Evolutionary conservation across 2,113 vertebrate species (phyloP).

Genomic region (Phalacrocorax pelagicus): DNA sequence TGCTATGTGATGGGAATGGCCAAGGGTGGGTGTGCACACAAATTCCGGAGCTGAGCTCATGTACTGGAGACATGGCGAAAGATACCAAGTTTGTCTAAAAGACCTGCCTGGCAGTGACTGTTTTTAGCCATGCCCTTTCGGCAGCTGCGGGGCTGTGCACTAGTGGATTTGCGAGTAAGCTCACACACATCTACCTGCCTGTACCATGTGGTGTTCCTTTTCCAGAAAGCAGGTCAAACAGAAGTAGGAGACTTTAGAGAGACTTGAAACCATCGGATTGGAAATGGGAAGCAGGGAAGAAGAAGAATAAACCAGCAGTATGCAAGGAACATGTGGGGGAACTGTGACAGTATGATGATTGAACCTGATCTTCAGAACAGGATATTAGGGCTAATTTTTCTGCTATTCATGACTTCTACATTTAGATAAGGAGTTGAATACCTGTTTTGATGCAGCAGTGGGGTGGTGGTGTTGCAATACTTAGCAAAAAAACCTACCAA

Average conservation of each 20-base stretch:
- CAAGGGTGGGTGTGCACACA: not conserved
- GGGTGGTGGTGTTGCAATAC: not conserved
- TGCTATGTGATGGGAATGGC: not conserved
- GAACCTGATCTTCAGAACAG: not conserved
- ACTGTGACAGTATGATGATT: not conserved
- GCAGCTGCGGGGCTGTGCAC: too few species aligned
- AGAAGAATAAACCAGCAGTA: not conserved
- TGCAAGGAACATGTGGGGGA: not conserved
- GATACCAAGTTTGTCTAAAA: not conserved
- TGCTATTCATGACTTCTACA: not conserved
- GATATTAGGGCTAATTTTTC: not conserved
- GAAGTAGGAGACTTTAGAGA: not conserved
- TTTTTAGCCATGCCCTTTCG: not conserved
- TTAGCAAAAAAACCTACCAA: not conserved
- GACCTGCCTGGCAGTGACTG: not conserved
- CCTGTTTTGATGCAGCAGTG: not conserved
- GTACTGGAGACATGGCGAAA: not conserved
- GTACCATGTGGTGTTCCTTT: not conserved
- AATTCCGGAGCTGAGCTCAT: not conserved
- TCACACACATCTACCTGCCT: not conserved
- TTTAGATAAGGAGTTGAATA: not conserved
- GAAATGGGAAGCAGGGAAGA: not conserved
- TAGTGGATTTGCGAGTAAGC: not conserved
- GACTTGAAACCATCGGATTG: not conserved
- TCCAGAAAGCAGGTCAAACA: not conserved